phyloP scores from a whole-genome alignment of 2,888 invertebrate species.

The Scrobipalpa atriplicella region DNA sequence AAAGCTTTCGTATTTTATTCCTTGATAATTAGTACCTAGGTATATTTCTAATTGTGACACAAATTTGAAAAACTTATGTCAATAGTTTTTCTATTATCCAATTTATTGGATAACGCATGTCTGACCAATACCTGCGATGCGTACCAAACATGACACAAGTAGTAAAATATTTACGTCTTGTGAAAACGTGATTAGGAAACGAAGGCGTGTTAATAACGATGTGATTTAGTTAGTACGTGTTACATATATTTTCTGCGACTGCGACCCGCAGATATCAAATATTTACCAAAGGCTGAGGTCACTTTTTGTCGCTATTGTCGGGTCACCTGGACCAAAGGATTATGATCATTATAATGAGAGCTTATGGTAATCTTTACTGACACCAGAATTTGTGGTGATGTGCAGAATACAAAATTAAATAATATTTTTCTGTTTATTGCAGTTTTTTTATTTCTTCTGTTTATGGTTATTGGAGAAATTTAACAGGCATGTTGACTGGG shows the following conservation, averaged over 20 bases:
- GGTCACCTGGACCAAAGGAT: not conserved
- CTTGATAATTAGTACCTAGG: too few species aligned
- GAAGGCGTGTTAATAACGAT: not conserved
- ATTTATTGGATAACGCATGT: too few species aligned
- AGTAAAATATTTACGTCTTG: not conserved
- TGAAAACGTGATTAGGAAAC: not conserved
- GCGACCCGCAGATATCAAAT: not conserved
- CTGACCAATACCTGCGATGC: not conserved
- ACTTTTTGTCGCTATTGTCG: not conserved
- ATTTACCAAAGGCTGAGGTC: constrained; percentile 7
- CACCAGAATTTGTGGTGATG: not conserved
- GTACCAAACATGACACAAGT: not conserved
- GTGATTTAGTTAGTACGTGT: constrained; percentile 13
- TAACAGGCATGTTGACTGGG: too few species aligned
- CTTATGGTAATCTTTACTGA: not conserved
- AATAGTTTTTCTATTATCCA: too few species aligned
- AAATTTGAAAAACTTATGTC: too few species aligned
- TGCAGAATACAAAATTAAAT: too few species aligned
- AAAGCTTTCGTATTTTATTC: too few species aligned
- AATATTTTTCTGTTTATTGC: too few species aligned
- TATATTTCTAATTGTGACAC: too few species aligned
- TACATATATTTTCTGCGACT: constrained; percentile 9
- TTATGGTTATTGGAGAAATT: too few species aligned
- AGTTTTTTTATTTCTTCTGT: too few species aligned
- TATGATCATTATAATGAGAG: not conserved